Conservation (phyloP, 2,888 invertebrate genomes). For the Xanthorhoe designata region DNA sequence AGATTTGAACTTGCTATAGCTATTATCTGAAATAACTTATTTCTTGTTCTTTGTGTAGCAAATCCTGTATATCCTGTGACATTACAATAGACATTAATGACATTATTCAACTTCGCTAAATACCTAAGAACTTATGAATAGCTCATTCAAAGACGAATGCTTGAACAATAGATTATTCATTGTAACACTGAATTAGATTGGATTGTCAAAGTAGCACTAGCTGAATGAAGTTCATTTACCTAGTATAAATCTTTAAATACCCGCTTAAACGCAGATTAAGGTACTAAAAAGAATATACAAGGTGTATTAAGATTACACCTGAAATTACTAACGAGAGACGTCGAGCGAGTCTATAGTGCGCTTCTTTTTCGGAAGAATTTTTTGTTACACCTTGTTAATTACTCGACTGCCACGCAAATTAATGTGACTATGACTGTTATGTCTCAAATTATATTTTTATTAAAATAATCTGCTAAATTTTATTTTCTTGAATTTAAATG, state of each 20-base stretch:
- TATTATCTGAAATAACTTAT: background rate
- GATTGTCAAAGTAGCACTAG: background rate
- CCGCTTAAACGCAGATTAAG: background rate
- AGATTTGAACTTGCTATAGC: too few relatives aligned
- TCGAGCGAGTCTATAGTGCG: too few relatives aligned
- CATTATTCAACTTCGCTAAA: background rate
- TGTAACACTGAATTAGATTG: background rate
- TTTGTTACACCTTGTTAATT: slow-evolving; percentile 1
- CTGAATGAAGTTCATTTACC: background rate
- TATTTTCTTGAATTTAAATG: background rate
- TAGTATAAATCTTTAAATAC: background rate
- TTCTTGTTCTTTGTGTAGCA: background rate
- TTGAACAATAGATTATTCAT: background rate
- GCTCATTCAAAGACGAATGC: background rate
- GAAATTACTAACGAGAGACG: background rate
- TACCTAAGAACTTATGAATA: background rate
- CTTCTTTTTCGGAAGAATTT: too few relatives aligned
- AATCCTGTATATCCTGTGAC: background rate
- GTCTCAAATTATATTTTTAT: background rate
- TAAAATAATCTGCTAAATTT: background rate
- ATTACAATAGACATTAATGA: background rate
- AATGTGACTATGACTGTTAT: background rate
- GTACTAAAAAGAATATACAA: background rate
- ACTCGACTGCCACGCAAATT: background rate
- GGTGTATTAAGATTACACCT: background rate